phyloP scores from a whole-genome alignment of 2,113 vertebrate genomes.

The Strix aluco region DNA sequence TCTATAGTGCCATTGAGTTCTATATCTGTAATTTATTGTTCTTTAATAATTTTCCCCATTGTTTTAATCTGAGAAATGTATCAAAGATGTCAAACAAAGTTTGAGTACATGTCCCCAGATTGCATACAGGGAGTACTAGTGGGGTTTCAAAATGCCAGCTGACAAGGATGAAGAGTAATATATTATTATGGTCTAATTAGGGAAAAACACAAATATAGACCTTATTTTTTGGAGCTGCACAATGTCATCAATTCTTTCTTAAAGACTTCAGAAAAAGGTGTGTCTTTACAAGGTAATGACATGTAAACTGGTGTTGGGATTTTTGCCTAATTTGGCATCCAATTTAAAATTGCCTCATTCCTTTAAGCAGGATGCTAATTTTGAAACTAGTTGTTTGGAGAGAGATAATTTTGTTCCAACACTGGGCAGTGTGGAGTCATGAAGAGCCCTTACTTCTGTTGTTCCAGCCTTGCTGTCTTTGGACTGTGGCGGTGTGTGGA shows the following conservation, averaged over 20 bases:
- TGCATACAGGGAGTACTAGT: background rate
- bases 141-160: background rate
- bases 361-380: background rate
- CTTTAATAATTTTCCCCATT: background rate
- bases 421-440: background rate
- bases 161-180: background rate
- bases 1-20: background rate
- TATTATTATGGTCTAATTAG: background rate
- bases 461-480: background rate
- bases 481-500: background rate
- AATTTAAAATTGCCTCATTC: background rate
- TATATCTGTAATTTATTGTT: background rate
- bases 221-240: background rate
- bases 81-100: constrained; percentile 3
- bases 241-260: background rate
- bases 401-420: background rate
- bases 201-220: background rate
- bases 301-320: background rate
- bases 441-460: background rate
- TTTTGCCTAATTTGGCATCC: background rate
- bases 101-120: background rate
- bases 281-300: background rate
- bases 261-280: background rate
- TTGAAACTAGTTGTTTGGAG: background rate
- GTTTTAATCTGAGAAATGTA: background rate